Evolutionary conservation across 2,797 vertebrate species (phyloP), one percentile per base, ranked within the genome.

Genomic region (Tympanoctomys barrerae): DNA sequence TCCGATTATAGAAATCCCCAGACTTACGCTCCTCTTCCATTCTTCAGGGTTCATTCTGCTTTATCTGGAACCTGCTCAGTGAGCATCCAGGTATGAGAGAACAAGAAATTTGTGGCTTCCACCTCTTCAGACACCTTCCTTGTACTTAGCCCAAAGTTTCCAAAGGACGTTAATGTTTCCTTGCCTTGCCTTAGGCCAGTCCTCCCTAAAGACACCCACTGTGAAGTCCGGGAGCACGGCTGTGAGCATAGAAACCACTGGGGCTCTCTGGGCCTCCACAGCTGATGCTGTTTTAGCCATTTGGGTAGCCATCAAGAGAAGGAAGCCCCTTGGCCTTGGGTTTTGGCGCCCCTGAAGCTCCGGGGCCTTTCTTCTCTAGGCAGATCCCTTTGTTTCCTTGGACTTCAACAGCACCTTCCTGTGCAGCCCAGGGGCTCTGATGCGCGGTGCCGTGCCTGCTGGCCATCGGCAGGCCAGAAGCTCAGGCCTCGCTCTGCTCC

Each of bases 121-220:
- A 19, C 39, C 77, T n/a, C 39, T 86, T 79, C 57, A 61, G 46
- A 88, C 36, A 24, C 2, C 3, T n/a, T 64, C 16, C 61, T 64
- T 28, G 12, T 87, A 54, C 78, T 85, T 39, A 84, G 24, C 21
- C 7, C 19, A 46, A 16, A 31, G 7, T 13, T 92, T 79, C 49
- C 28, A 11, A 22, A 9, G 2, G 13, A 2, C 11, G 9, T 39
- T 1, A 81, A 8, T 28, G 12, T 82, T 8, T 21, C 3, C 2
- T 95, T 19, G 85, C 39, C 64, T 66, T 87, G 54, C 10, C 71
- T 85, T 78, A 42, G 9, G 28, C 54, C 28, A 19, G 1, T 42
- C 83, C 80, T n/a, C 26, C 26, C 8, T 46, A 70, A 85, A 39
- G 61, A 93, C 77, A 73, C 6, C 13, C 46, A 9, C 59, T 3